Evolutionary conservation across 2,797 vertebrate species (phyloP).

Genomic region (Argyrosomus regius): DNA sequence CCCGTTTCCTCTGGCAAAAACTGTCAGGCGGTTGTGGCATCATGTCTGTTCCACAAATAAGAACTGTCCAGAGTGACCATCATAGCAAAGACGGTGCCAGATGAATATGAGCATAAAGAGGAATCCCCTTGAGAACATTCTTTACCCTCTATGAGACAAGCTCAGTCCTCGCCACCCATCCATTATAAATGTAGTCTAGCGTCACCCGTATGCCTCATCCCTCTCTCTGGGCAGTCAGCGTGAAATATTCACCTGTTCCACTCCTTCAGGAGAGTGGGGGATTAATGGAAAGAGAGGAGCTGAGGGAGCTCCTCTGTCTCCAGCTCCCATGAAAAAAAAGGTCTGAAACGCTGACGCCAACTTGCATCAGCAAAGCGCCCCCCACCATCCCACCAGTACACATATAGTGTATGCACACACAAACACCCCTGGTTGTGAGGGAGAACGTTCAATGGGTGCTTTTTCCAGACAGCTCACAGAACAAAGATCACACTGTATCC

Average conservation of each 20-base stretch:
- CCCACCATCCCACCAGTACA: constrained; percentile 7
- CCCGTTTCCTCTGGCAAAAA: constrained; percentile 26
- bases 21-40: constrained; percentile 12
- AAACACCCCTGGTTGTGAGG: constrained; percentile 10
- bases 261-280: constrained; percentile 66
- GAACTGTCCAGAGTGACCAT: constrained; percentile 40
- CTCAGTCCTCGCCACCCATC: constrained; percentile 68
- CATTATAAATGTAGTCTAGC: constrained; percentile 77
- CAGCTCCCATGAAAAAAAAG: constrained; percentile 43
- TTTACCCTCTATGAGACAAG: constrained; percentile 76
- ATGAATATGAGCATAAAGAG: constrained; percentile 45
- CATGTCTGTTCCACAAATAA: constrained; percentile 59
- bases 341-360: constrained; percentile 67
- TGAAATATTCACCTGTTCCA: constrained; percentile 81
- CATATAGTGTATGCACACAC: background rate
- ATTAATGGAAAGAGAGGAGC: constrained; percentile 73
- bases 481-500: constrained; percentile 17
- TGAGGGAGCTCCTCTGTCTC: constrained; percentile 62
- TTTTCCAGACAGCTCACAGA: constrained; percentile 4
- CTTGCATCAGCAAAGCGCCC: constrained; percentile 66
- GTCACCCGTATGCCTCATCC: constrained; percentile 66
- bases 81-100: constrained; percentile 39
- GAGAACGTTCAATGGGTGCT: constrained; percentile 22
- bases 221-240: constrained; percentile 68
- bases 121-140: constrained; percentile 69